Conservation (phyloP, 2,113 vertebrate genomes). For the Eonycteris spelaea region DNA sequence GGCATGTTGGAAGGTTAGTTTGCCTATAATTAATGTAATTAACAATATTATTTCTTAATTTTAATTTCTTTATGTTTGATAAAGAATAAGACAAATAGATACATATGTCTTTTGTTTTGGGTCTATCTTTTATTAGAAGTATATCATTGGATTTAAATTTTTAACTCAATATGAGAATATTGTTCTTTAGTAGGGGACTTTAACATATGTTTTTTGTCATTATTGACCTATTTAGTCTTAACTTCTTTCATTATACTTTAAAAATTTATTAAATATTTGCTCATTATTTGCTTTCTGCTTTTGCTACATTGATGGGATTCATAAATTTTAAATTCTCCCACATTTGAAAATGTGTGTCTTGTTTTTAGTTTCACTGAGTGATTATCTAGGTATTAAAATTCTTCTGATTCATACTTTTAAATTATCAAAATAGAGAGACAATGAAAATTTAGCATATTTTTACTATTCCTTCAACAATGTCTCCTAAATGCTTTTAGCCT, state of each 20-base stretch:
- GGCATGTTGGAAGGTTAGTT: background rate
- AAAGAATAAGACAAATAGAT: background rate
- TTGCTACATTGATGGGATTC: background rate
- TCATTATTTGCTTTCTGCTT: background rate
- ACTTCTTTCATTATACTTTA: background rate
- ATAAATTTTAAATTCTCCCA: background rate
- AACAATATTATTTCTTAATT: background rate
- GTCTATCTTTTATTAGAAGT: background rate
- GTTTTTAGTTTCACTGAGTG: background rate
- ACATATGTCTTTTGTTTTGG: background rate
- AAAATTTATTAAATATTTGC: background rate
- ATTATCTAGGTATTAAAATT: background rate
- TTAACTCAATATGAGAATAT: background rate
- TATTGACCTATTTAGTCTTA: background rate
- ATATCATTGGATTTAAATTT: conserved; percentile 10
- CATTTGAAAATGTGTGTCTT: background rate
- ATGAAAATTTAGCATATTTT: background rate
- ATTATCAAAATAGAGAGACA: background rate
- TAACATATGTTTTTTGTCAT: background rate
- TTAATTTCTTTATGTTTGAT: background rate
- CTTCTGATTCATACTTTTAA: conserved; percentile 9
- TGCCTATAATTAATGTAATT: background rate
- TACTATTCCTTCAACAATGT: background rate
- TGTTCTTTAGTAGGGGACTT: background rate
- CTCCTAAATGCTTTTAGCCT: background rate